A percentile compares a stretch with the other conserved stretches of the same genome.
Evolutionary conservation across 2,888 invertebrate genomes (phyloP).

Genomic region (Melanargia galathea): DNA sequence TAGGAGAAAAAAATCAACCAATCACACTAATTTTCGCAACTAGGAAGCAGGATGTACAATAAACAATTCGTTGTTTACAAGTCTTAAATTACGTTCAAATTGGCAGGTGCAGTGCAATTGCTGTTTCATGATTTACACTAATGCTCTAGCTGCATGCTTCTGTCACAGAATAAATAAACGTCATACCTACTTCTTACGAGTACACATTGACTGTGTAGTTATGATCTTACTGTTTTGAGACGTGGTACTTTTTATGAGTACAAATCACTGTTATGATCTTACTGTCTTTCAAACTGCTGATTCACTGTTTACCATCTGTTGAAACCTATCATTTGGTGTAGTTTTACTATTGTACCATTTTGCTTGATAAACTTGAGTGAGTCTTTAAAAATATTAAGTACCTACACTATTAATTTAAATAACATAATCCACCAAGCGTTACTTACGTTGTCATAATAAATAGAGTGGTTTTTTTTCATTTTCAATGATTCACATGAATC

Average conservation of each 20-base stretch:
- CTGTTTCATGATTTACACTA: no score
- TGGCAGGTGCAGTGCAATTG: no score
- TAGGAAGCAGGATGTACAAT: background rate
- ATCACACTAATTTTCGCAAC: no score
- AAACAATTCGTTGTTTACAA: background rate
- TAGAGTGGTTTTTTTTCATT: background rate
- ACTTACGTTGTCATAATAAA: no score
- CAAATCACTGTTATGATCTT: background rate
- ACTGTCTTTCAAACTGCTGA: background rate
- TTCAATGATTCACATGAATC: background rate
- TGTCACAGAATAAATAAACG: no score
- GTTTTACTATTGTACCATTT: background rate
- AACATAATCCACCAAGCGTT: background rate
- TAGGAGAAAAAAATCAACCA: no score
- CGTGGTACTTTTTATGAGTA: no score
- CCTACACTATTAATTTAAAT: background rate
- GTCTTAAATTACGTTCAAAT: slow-evolving; percentile 1
- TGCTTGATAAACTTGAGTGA: background rate
- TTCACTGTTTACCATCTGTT: background rate
- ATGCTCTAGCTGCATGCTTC: no score
- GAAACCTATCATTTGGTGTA: background rate
- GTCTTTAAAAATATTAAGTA: background rate
- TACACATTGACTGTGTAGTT: background rate
- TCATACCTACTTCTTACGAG: background rate
- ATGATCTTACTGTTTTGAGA: no score